Base-by-base conservation (phyloP, 1,140 invertebrate species). In the Theocolax elegans region DNA sequence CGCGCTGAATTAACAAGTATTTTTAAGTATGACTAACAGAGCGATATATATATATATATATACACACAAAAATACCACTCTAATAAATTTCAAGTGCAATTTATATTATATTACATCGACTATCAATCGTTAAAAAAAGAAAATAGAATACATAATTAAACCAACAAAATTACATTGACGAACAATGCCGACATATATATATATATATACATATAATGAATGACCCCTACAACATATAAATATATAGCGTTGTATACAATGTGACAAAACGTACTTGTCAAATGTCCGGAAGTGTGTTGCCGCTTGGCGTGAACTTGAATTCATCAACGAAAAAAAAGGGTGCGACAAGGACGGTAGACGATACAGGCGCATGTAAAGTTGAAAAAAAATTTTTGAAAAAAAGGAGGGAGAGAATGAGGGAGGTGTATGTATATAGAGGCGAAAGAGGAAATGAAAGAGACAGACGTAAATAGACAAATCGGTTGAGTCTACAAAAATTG, bases 311-410 rank as follows among this genome's bases (percentile, higher is more conserved):
- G 59, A 62, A 62, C 27, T 62, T 48, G n/a, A 62, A 62, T 48
- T 62, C 40, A 62, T 44, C n/a, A 29, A 17, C 15, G 25, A 62
- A 62, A 59, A 62, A 17, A 35, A 46, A 25, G 40, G 54, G 54
- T 12, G 9, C 35, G 31, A 40, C 54, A 40, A 40, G 31, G 54
- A 38, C 19, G 35, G 17, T 10, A 40, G 12, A 6, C 12, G 35
- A 58, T 10, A 49, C 48, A 13, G 13, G 21, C 48, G 21, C 8
- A 17, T 10, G 21, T 49, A 13, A 23, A 13, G 19, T 6, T 13
- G 12, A 12, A 17, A 3, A 13, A 53, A 29, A 29, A 56, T n/a
- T n/a, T n/a, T n/a, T n/a, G n/a, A n/a, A n/a, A n/a, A n/a, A n/a
- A n/a, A n/a, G n/a, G n/a, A n/a, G n/a, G n/a, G n/a, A n/a, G n/a